Evolutionary conservation across 2,888 invertebrate species (phyloP).

Genomic region (Caenorhabditis sp.): DNA sequence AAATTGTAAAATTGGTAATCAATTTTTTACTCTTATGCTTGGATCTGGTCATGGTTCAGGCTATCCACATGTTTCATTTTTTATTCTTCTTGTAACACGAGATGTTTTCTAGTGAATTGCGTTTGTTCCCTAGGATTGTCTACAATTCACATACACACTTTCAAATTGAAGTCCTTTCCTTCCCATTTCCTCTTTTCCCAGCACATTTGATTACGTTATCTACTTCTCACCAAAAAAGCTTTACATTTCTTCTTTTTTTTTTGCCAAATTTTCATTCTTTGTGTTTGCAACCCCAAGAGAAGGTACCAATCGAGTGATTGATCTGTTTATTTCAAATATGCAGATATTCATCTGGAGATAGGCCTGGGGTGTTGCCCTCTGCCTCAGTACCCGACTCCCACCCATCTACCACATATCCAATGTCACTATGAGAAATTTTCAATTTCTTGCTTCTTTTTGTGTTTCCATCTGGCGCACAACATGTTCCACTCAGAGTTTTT

Average conservation of each 20-base stretch:
- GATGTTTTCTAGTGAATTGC: conserved; percentile 25
- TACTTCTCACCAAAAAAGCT: conserved; percentile 25
- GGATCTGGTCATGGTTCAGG: too few species aligned
- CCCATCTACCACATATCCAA: conserved; percentile 24
- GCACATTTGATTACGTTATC: conserved; percentile 65
- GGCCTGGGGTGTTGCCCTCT: conserved; percentile 29
- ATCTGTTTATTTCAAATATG: conserved; percentile 48
- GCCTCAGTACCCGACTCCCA: neutral
- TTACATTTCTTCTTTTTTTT: conserved; percentile 10
- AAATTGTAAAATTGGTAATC: too few species aligned
- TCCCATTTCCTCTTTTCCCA: conserved; percentile 11
- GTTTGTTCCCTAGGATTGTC: conserved; percentile 6
- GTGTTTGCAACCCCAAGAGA: neutral
- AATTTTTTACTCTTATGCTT: too few species aligned
- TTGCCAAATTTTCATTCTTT: conserved; percentile 24
- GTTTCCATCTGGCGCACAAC: neutral
- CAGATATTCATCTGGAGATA: conserved; percentile 50
- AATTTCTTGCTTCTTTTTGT: conserved; percentile 6
- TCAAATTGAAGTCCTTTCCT: neutral
- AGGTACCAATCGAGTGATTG: conserved; percentile 48
- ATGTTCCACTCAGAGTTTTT: too few species aligned
- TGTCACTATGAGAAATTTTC: conserved; percentile 31
- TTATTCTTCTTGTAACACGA: conserved; percentile 51
- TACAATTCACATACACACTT: neutral
- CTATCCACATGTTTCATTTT: neutral